Evolutionary conservation across 2,888 invertebrate species (phyloP).

Genomic region (Lasius fuliginosus): DNA sequence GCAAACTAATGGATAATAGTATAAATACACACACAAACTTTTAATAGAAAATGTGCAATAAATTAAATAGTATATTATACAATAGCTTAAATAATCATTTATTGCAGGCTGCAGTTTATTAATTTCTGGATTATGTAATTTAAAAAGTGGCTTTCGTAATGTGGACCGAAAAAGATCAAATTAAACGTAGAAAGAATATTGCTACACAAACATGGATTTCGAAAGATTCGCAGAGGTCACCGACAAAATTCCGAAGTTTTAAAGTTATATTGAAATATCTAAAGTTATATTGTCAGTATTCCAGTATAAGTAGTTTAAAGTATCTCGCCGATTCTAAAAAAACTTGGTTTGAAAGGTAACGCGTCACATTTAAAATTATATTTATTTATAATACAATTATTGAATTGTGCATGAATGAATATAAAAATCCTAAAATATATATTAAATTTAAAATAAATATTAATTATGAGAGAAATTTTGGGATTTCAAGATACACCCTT

Average conservation of each 20-base stretch:
- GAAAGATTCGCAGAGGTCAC: not conserved
- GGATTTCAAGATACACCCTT: not conserved
- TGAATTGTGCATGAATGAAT: no score
- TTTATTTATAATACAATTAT: not conserved
- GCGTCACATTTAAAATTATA: not conserved
- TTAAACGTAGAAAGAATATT: constrained; percentile 33
- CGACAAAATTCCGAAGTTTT: constrained; percentile 3
- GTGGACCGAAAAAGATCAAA: constrained; percentile 49
- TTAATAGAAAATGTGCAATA: not conserved
- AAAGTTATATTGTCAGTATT: constrained; percentile 76
- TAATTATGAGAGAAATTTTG: not conserved
- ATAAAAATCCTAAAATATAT: not conserved
- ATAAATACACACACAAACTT: not conserved
- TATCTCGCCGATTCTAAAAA: constrained; percentile 75
- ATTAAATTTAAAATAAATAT: not conserved
- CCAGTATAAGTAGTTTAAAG: constrained; percentile 76
- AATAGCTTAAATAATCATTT: constrained; percentile 7
- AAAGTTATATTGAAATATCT: constrained; percentile 61
- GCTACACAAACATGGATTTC: constrained; percentile 43
- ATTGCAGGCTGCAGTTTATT: not conserved
- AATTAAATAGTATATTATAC: not conserved
- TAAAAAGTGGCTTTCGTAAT: constrained; percentile 45
- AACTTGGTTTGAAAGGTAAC: constrained; percentile 79
- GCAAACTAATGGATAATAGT: not conserved
- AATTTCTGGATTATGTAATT: constrained; percentile 3